phyloP scores from a whole-genome alignment of 2,113 vertebrate species.

The Trochalopteron elliotii region DNA sequence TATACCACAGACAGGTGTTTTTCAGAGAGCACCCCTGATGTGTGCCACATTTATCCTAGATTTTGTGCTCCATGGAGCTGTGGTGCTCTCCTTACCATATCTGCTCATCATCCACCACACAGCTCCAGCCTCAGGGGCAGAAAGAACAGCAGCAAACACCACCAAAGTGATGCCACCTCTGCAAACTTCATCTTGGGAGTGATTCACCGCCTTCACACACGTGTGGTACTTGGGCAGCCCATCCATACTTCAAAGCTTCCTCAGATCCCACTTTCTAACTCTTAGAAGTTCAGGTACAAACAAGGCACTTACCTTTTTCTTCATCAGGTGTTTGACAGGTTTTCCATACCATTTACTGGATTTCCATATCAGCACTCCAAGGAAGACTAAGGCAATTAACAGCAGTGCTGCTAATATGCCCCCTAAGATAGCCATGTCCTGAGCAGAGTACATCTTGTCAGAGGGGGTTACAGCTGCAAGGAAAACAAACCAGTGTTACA shows the following conservation, averaged over 20 bases:
- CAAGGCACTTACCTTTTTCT: neutral
- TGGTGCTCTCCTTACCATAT: neutral
- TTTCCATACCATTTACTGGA: neutral
- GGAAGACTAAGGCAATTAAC: constrained; percentile 75
- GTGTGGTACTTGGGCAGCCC: neutral
- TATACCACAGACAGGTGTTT: neutral
- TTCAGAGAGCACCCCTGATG: neutral
- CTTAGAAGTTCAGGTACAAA: neutral
- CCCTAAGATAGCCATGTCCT: constrained; percentile 82
- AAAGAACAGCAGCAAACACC: neutral
- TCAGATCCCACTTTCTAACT: neutral
- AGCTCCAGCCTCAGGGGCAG: neutral
- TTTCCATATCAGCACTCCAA: constrained; percentile 72
- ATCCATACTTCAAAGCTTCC: neutral
- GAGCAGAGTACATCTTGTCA: constrained; percentile 16
- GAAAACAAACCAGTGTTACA: neutral
- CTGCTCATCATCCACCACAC: neutral
- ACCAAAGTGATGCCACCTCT: neutral
- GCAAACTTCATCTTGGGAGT: neutral
- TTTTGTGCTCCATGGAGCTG: neutral
- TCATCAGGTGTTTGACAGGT: neutral
- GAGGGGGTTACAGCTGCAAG: neutral
- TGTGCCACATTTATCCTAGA: neutral
- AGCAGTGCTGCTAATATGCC: constrained; percentile 79
- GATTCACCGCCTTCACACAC: neutral